Conservation (phyloP, 1,140 invertebrate species). For the Eurosta solidaginis region DNA sequence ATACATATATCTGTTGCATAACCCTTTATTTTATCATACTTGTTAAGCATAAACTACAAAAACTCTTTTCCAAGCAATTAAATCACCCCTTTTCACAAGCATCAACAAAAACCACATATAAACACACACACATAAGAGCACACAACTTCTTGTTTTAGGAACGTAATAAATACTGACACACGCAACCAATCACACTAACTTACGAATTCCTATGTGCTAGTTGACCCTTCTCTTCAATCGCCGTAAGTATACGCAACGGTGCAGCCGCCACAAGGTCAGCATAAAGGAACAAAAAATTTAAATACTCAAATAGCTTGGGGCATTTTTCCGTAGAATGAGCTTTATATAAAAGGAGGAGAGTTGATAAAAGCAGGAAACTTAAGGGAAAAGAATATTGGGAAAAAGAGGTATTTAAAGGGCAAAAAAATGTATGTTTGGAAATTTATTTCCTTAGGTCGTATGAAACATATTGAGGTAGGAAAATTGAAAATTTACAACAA, state of each 20-base stretch:
- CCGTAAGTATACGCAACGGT: background rate
- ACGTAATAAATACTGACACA: background rate
- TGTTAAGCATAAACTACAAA: too few relatives aligned
- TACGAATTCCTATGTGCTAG: too few relatives aligned
- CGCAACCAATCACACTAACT: too few relatives aligned
- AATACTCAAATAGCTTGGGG: background rate
- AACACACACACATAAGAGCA: background rate
- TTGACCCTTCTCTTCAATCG: too few relatives aligned
- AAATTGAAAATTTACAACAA: too few relatives aligned
- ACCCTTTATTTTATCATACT: background rate
- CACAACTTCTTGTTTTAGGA: background rate
- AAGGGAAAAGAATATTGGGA: background rate
- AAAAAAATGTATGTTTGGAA: background rate
- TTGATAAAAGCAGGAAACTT: background rate
- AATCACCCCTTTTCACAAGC: background rate
- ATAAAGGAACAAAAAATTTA: background rate
- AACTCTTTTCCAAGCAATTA: slow-evolving; percentile 18
- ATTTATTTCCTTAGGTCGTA: too few relatives aligned
- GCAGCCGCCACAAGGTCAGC: background rate
- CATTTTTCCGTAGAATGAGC: background rate
- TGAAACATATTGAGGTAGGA: too few relatives aligned
- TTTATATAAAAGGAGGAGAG: background rate
- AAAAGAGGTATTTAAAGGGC: background rate
- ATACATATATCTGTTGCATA: background rate
- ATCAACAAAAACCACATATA: background rate